These are phyloP conservation scores for Amphimedon queenslandica DNA, from an alignment of 37 sponge, comb jelly and placozoan species.

Conservation along the genomic window DNA sequence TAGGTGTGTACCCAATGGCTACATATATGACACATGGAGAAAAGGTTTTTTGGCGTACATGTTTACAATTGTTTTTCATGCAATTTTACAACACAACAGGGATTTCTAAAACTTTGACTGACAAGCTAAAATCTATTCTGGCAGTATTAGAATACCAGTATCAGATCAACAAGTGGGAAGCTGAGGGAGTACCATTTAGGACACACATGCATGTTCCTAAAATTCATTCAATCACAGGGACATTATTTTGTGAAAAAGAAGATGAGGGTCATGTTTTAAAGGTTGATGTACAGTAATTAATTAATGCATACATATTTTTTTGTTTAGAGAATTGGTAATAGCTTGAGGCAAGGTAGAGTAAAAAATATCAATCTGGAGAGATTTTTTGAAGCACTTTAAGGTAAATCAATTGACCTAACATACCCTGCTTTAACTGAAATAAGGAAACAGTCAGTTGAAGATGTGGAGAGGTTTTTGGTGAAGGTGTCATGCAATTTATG, in stretches of 20 bases:
- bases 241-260: conserved; percentile 33
- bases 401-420: conserved; percentile 13
- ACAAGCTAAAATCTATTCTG: conserved; percentile 23
- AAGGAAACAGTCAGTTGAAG: conserved; percentile 30
- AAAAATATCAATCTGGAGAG: conserved; percentile 1
- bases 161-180: conserved; percentile 12
- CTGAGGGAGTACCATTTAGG: conserved; percentile 28
- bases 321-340: neutral
- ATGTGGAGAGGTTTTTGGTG: conserved; percentile 14
- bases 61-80: neutral
- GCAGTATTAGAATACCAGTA: conserved; percentile 22
- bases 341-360: neutral
- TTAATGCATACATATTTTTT: neutral
- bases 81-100: conserved; percentile 17
- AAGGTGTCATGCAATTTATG: conserved; percentile 12
- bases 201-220: conserved; percentile 25
- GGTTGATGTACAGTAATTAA: neutral
- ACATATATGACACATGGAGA: neutral
- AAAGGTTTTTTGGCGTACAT: neutral
- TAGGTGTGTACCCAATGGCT: no score
- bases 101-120: conserved; percentile 1
- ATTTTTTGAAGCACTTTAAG: conserved; percentile 20
- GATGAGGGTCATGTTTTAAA: conserved; percentile 39
- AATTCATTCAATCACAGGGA: conserved; percentile 14
- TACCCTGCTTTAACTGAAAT: conserved; percentile 26